Evolutionary conservation across 1,140 invertebrate genomes (phyloP).

Genomic region (Papilio machaon): DNA sequence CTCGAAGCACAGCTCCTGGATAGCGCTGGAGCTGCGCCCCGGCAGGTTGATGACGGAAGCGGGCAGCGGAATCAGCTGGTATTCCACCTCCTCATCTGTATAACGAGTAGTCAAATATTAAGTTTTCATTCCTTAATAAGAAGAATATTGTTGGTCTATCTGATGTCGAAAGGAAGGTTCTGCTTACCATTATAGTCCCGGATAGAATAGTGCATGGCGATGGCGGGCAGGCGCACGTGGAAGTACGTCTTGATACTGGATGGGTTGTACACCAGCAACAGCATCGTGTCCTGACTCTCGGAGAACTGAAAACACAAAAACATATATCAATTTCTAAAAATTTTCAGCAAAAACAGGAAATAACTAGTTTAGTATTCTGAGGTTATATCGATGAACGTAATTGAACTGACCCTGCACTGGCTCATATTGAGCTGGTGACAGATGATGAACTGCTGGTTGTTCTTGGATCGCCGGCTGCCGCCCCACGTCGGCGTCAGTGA

Average conservation of each 20-base stretch:
- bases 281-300: conserved; percentile 82
- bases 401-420: conserved; percentile 65
- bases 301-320: conserved; percentile 55
- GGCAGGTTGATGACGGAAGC: conserved; percentile 83
- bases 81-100: conserved; percentile 80
- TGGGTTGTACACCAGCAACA: conserved; percentile 92
- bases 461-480: conserved; percentile 61
- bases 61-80: conserved; percentile 86
- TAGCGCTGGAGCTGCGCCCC: conserved; percentile 84
- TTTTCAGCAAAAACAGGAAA: background rate
- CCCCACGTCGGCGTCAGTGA: conserved; percentile 71
- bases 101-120: conserved; percentile 38
- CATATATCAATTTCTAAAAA: conserved; percentile 6
- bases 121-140: background rate
- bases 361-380: too few species aligned
- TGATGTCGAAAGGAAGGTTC: background rate
- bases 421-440: conserved; percentile 72
- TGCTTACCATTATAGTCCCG: conserved; percentile 83
- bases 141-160: background rate
- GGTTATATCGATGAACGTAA: background rate
- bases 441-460: conserved; percentile 63
- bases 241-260: conserved; percentile 85
- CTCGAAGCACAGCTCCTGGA: conserved; percentile 86
- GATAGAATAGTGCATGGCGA: conserved; percentile 84
- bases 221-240: conserved; percentile 88